Evolutionary conservation across 1,140 invertebrate species (phyloP), one percentile per base, ranked within the genome.

Genomic region (Leptinotarsa defecta): DNA sequence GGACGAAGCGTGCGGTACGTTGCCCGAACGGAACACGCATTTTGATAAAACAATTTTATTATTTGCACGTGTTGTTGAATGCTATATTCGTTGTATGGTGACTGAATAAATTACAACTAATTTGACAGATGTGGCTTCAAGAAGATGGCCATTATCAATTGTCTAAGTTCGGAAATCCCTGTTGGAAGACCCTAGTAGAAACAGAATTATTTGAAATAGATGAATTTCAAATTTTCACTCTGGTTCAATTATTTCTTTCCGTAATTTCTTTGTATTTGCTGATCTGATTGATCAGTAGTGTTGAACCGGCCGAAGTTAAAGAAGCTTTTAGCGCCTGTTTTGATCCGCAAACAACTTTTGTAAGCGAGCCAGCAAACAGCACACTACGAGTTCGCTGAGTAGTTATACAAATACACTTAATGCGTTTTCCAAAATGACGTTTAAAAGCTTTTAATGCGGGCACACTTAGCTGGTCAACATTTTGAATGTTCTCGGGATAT

Each of bases 401-500:
- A 79, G 80, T 81, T 81, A 75, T 79, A 79, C 79, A 81, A 81
- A 81, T 77, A 81, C 78, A 79, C 76, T 79, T 75, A 77, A 75
- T 74, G 80, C 80, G 76, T 81, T 81, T 81, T 79, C 76, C 76
- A 77, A 81, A 81, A 79, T 81, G 67, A 68, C 34, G 78, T 78
- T 79, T 76, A 81, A 81, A 81, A 77, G 78, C 76, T 78, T 79
- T 81, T 77, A 78, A 76, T 78, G 79, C 71, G 61, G 76, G 62
- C 43, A 48, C 52, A 49, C 70, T 48, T 61, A 62, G 20, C n/a
- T 62, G 57, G 48, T 8, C 70, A 22, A 71, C 49, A 48, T 57
- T 71, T 71, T 71, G 61, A 71, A 48, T 62, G 57, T 71, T 62
- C n/a, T 27, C 52, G 24, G 67, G 52, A 61, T 71, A 71, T 62